phyloP scores from a whole-genome alignment of 2,113 vertebrate genomes.

The Phycodurus eques region DNA sequence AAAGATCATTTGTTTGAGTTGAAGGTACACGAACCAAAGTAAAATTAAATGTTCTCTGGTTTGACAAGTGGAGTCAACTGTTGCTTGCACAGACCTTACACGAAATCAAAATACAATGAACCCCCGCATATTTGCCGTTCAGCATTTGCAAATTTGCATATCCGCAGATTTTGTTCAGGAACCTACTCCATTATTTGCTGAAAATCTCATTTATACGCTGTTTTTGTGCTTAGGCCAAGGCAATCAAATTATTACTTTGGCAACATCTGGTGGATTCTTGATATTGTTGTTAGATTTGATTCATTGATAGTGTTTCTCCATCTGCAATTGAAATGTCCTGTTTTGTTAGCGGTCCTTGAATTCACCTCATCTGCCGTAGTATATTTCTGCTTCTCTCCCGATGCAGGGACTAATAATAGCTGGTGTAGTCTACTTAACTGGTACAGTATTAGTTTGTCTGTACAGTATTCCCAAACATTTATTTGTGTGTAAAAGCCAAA shows the following conservation, averaged over 20 bases:
- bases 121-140: too few species aligned
- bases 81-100: not conserved
- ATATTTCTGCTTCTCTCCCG: too few species aligned
- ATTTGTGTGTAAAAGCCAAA: too few species aligned
- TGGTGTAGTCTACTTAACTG: too few species aligned
- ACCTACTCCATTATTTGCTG: too few species aligned
- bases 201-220: not conserved
- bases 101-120: not conserved
- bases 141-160: not conserved
- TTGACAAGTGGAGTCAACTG: not conserved
- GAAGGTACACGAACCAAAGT: not conserved
- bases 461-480: too few species aligned
- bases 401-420: too few species aligned
- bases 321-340: not conserved
- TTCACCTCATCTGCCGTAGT: too few species aligned
- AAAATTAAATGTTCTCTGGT: not conserved
- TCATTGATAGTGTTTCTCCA: not conserved
- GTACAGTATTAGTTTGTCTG: too few species aligned
- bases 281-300: not conserved
- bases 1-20: constrained; percentile 1
- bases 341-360: not conserved
- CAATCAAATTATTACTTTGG: not conserved
- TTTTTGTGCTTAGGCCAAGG: not conserved
- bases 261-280: not conserved
- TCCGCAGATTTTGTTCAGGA: not conserved